Base-by-base conservation (phyloP, 2,888 invertebrate genomes). In the Nipponacmea schrenckii region DNA sequence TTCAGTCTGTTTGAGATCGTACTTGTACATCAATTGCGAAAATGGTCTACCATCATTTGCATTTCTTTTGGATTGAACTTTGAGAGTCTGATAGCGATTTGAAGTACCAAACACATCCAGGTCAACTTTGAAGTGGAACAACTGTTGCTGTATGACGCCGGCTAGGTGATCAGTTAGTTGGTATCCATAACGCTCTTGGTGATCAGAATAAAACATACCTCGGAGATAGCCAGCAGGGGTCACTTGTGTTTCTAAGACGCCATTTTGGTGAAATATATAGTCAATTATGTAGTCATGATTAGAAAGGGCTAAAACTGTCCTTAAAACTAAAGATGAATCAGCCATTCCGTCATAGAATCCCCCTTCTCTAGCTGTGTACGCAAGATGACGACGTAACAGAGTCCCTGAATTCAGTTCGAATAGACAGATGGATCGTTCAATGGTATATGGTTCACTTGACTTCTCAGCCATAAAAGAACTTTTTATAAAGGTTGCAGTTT, bases 271-370 rank as follows among this genome's bases (percentile, higher is more conserved):
- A 67, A 86, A 84, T 15, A 83, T 77, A 27, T 81, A 83, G 70
- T 86, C 86, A 31, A 84, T 68, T 5, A 86, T 76, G 68, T 86
- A 86, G 66, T 85, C 85, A 71, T 85, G 85, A 70, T 85, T 86
- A 4, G 71, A 74, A 10, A 86, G 74, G 5, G 83, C 75, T 8
- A 80, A 17, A 14, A 84, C 80, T 10, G 82, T 80, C 26, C 85
- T 70, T 0, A 85, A 45, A 1, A 79, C 77, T 1, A 86, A 71
- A n/a, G 81, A 81, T 2, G 75, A 68, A 67, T 81, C 81, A 14
- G 72, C 64, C 78, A 84, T 78, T 0, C 85, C 85, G 27, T 79
- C 82, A 72, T 83, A 85, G 69, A 81, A 81, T 0, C 64, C 65
- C 0, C 78, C 78, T 17, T 65, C 62, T 10, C 50, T 68, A 14